A percentile compares a stretch with the other conserved stretches of the same genome.
Conservation (phyloP, 2,797 vertebrate species). For the Podarcis siculus region DNA sequence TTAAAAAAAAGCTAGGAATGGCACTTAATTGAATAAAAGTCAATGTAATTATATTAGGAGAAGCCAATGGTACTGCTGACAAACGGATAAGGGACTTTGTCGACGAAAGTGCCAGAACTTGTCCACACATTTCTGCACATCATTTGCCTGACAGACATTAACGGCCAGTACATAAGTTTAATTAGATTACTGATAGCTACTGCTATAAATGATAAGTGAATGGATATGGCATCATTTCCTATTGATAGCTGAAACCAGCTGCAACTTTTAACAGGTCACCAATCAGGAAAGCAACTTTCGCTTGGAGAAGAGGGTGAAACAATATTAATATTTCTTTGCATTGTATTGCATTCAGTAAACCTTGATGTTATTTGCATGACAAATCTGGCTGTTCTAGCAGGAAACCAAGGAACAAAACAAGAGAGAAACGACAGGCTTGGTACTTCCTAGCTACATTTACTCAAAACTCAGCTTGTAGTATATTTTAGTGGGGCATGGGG, state of each 20-base stretch:
- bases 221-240: conserved; percentile 74
- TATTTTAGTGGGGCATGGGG: not conserved
- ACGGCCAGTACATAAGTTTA: conserved; percentile 78
- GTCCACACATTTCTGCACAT: conserved; percentile 82
- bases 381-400: conserved; percentile 50
- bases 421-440: not conserved
- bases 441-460: not conserved
- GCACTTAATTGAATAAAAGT: conserved; percentile 99
- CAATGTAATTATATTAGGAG: conserved; percentile 95
- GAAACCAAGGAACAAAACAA: conserved; percentile 47
- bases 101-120: conserved; percentile 83
- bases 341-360: conserved; percentile 55
- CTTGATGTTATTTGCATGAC: conserved; percentile 55
- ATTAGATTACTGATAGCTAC: conserved; percentile 80
- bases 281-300: conserved; percentile 61
- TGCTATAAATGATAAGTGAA: conserved; percentile 80
- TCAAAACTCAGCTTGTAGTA: not conserved
- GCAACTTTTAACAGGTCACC: conserved; percentile 69
- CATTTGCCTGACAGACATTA: conserved; percentile 83
- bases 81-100: conserved; percentile 87
- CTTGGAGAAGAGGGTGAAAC: conserved; percentile 50
- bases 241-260: conserved; percentile 66
- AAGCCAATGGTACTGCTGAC: conserved; percentile 93
- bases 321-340: conserved; percentile 63
- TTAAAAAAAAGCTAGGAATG: conserved; percentile 86